These are phyloP conservation scores for Aepyceros melampus DNA, from an alignment of 2,113 vertebrate genomes.

Conservation along the genomic window DNA sequence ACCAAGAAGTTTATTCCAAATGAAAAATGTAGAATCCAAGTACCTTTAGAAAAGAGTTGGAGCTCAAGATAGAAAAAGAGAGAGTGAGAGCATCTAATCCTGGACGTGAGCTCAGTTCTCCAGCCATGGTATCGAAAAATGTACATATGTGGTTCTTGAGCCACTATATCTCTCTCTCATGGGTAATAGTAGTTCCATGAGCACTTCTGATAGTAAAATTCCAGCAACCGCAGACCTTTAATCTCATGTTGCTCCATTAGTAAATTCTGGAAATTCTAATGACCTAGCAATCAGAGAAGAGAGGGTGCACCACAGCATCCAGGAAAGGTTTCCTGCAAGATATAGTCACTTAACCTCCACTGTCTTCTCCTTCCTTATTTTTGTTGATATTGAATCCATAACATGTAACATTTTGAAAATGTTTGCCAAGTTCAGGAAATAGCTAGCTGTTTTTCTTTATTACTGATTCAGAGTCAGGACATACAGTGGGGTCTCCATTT, in stretches of 20 bases:
- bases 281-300: not conserved
- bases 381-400: not conserved
- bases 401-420: not conserved
- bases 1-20: not conserved
- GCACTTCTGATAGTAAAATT: not conserved
- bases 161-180: not conserved
- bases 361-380: not conserved
- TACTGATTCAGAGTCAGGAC: not conserved
- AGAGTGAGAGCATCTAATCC: not conserved
- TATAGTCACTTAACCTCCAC: not conserved
- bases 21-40: not conserved
- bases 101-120: not conserved
- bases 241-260: not conserved
- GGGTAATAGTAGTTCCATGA: not conserved
- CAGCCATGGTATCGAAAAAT: not conserved
- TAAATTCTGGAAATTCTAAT: constrained; percentile 5
- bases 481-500: not conserved
- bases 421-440: constrained; percentile 20
- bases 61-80: not conserved
- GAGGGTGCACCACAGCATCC: not conserved
- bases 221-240: not conserved
- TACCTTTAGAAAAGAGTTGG: not conserved
- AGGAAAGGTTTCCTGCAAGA: not conserved
- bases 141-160: not conserved
- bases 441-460: not conserved